Evolutionary conservation across 2,888 invertebrate species (phyloP), one percentile per base, ranked within the genome.

Genomic region (Trachelus troglodyta): DNA sequence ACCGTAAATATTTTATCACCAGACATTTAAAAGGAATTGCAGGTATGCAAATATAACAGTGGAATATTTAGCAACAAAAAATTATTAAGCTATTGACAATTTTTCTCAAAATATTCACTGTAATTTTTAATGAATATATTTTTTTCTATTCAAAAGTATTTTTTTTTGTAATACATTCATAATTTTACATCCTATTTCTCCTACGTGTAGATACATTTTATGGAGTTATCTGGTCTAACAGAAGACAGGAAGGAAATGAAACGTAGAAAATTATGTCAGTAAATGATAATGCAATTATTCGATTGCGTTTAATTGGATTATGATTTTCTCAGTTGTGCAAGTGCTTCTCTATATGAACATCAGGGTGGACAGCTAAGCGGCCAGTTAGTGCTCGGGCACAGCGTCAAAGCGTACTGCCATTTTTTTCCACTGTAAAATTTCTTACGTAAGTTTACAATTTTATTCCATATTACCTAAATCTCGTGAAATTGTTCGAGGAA

Each of bases 371-470:
- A 69, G 74, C 11, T n/a, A 75, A 77, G 34, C 74, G 77, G 77
- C 77, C 81, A 83, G 83, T 83, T 77, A 77, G 83, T 82, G 82
- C 78, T 35, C 69, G 12, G 12, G 79, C 82, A 80, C 81, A 76
- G 77, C 79, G 73, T 76, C 74, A 37, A 75, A 40, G 40, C 15
- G 15, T 15, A 15, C 40, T 40, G 40, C 68, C 56, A 33, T 79
- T 77, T 76, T 76, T 78, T 78, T 69, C 3, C 15, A 34, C 74
- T 69, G 4, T 11, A 31, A 37, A 12, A 33, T 12, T 73, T 11
- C n/a, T 69, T 37, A 37, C 69, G 76, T 75, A 79, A 74, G 34
- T 56, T 30, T n/a, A 68, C 31, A 75, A 56, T 34, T 77, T 78
- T 15, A 34, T 69, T 74, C n/a, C 15, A 15, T 15, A 40, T 15